Evolutionary conservation across 2,113 vertebrate species (phyloP), one percentile per base, ranked within the genome.

Genomic region (Solea solea): DNA sequence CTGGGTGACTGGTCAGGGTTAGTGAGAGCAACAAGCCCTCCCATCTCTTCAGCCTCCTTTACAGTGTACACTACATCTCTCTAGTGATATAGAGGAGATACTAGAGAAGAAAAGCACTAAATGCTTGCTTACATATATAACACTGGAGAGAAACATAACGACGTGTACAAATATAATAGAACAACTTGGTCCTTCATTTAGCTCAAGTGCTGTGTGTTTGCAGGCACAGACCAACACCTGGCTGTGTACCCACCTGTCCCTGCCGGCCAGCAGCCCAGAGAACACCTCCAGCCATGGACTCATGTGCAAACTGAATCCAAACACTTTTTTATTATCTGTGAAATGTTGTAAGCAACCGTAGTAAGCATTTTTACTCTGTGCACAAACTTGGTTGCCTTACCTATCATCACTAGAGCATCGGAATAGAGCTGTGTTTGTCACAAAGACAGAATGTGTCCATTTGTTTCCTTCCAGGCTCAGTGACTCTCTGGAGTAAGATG

Each of bases 1-100:
- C 73, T 57, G 72, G 59, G 62, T 69, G 72, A 85, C 81, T 79
- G 62, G 70, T 66, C 27, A 53, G 72, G 75, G 62, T 65, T 70
- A 69, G 51, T 44, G 45, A 66, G 73, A 86, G 63, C 65, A 11
- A 74, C 55, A 72, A 64, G 63, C 62, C 62, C 52, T 70, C 15
- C 62, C 41, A 60, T 74, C 64, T 68, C 63, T 28, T 21, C 73
- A 69, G 50, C 59, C 65, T 57, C 28, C 39, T 15, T 69, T 60
- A 55, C 42, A 25, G 8, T 15, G 21, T 55, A 13, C 39, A 66
- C 21, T 72, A 69, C n/a, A 50, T 65, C 48, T 44, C 55, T 40
- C 16, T 14, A 42, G 1, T 62, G 57, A 62, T 51, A 51, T 8
- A 39, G 51, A 52, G 10, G 41, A 78, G 51, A 69, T 61, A 56